Percentiles rank a stretch among this genome's conserved stretches.
phyloP scores from a whole-genome alignment of 2,113 vertebrate genomes.

The Sterrhoptilus dennistouni region DNA sequence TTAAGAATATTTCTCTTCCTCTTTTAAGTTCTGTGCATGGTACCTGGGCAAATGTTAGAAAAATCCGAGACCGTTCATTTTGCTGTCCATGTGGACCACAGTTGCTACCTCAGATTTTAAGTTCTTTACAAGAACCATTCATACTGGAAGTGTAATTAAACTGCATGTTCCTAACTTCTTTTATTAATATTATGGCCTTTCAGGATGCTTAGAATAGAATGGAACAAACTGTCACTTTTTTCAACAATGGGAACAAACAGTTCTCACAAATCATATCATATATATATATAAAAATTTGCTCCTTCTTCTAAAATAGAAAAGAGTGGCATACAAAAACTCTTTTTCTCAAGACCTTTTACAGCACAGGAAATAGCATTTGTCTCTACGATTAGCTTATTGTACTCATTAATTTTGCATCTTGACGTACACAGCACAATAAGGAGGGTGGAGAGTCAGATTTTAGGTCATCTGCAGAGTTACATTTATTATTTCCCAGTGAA shows the following conservation, averaged over 20 bases:
- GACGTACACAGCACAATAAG: neutral
- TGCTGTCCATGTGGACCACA: neutral
- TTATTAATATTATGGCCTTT: neutral
- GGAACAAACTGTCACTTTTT: neutral
- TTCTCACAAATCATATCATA: neutral
- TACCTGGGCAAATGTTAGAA: neutral
- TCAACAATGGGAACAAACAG: neutral
- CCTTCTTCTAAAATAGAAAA: neutral
- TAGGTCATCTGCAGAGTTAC: neutral
- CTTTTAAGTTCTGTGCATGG: neutral
- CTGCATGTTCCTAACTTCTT: neutral
- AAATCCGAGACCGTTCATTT: neutral
- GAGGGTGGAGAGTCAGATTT: neutral
- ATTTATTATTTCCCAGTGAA: neutral
- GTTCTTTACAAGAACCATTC: neutral
- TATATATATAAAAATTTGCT: neutral
- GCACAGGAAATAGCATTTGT: neutral
- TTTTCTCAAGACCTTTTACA: neutral
- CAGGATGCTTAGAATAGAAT: neutral
- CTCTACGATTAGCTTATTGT: neutral
- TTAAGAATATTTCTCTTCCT: neutral
- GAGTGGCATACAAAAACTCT: neutral
- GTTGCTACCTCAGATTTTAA: neutral
- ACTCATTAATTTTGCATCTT: neutral
- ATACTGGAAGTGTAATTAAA: neutral